phyloP scores from a whole-genome alignment of 2,888 invertebrate species.

The Agelastica alni region DNA sequence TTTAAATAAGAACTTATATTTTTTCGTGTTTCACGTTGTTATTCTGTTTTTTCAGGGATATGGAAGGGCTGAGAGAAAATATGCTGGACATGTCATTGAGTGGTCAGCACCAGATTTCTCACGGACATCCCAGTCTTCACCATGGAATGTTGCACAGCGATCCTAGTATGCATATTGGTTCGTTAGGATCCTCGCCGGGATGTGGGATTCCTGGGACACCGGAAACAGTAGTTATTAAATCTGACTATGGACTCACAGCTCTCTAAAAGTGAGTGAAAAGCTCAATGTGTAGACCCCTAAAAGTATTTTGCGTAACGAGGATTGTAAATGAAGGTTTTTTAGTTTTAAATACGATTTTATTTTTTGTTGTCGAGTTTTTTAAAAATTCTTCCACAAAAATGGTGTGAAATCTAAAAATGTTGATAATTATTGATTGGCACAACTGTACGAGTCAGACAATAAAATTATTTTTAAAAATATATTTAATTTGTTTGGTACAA shows the following conservation, averaged over 20 bases:
- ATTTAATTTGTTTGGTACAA: no score
- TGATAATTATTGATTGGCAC: no score
- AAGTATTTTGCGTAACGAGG: slow-evolving; percentile 14
- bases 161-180: slow-evolving; percentile 59
- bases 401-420: no score
- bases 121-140: slow-evolving; percentile 58
- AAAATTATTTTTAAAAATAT: no score
- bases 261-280: slow-evolving; percentile 58
- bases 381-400: no score
- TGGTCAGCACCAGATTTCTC: slow-evolving; percentile 56
- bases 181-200: slow-evolving; percentile 59
- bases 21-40: no score
- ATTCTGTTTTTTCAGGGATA: slow-evolving; percentile 54
- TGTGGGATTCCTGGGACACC: slow-evolving; percentile 60
- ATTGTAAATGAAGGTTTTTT: no score
- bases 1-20: slow-evolving; percentile 19
- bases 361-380: no score
- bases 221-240: slow-evolving; percentile 74
- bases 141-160: slow-evolving; percentile 52
- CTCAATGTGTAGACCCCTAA: slow-evolving; percentile 34
- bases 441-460: no score
- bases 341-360: no score
- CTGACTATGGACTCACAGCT: slow-evolving; percentile 86
- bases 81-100: slow-evolving; percentile 57
- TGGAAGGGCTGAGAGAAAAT: slow-evolving; percentile 62